phyloP scores from a whole-genome alignment of 2,888 invertebrate species.

The Lasioglossum figueresi region DNA sequence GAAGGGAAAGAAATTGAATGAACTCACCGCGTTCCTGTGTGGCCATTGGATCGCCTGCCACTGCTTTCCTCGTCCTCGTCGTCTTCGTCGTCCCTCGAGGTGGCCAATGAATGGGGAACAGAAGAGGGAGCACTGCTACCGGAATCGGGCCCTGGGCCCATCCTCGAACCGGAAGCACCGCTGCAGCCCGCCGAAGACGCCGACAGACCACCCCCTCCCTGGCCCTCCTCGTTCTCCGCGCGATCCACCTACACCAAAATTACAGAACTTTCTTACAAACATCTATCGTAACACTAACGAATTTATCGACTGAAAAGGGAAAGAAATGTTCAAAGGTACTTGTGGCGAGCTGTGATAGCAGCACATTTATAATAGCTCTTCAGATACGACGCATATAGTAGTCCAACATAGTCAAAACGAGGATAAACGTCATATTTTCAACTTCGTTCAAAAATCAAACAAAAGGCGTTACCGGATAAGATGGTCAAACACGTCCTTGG shows the following conservation, averaged over 20 bases:
- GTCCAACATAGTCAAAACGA: too few relatives aligned
- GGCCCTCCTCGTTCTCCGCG: constrained; percentile 81
- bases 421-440: too few relatives aligned
- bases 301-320: not conserved
- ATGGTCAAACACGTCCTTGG: too few relatives aligned
- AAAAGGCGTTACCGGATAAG: too few relatives aligned
- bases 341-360: too few relatives aligned
- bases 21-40: constrained; percentile 81
- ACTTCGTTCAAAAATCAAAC: too few relatives aligned
- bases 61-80: constrained; percentile 86
- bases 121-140: constrained; percentile 83
- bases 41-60: constrained; percentile 78
- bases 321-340: not conserved
- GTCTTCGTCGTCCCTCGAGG: constrained; percentile 88
- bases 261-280: not conserved
- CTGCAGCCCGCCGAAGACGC: constrained; percentile 74
- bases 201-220: constrained; percentile 78
- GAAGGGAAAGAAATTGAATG: not conserved
- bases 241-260: constrained; percentile 81
- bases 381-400: too few relatives aligned
- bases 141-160: constrained; percentile 82
- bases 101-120: constrained; percentile 86
- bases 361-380: too few relatives aligned
- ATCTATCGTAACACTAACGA: not conserved
- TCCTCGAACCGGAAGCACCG: constrained; percentile 81